Percentiles rank a stretch among this genome's conserved stretches.
phyloP scores from a whole-genome alignment of 2,888 invertebrate genomes.

The Nomada flava region DNA sequence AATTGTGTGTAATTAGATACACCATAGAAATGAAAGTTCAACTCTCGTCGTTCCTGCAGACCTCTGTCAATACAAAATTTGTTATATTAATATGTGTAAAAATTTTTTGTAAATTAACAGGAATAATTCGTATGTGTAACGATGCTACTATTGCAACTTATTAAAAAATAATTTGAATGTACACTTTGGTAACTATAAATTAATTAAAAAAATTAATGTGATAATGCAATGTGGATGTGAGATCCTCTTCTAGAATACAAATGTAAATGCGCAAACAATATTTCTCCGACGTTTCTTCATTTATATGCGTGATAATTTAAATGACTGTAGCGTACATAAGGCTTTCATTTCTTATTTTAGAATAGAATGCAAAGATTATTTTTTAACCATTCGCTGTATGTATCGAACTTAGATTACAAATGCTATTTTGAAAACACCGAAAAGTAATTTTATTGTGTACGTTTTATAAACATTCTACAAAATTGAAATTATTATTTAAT shows the following conservation, averaged over 20 bases:
- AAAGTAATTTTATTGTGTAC: slow-evolving; percentile 23
- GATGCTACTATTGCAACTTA: slow-evolving; percentile 60
- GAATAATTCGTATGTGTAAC: slow-evolving; percentile 60
- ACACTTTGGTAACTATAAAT: slow-evolving; percentile 68
- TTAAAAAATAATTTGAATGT: slow-evolving; percentile 63
- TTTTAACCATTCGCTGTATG: slow-evolving; percentile 45
- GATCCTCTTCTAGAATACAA: slow-evolving; percentile 65
- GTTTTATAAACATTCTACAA: slow-evolving; percentile 46
- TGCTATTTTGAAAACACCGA: slow-evolving; percentile 37
- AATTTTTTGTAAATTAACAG: slow-evolving; percentile 80
- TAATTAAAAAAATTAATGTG: slow-evolving; percentile 57
- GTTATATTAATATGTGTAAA: slow-evolving; percentile 73
- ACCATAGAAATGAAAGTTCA: neutral
- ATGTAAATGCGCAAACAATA: slow-evolving; percentile 43
- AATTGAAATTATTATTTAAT: slow-evolving; percentile 51
- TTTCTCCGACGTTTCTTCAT: slow-evolving; percentile 26
- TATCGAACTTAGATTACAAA: slow-evolving; percentile 37
- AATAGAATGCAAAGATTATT: slow-evolving; percentile 44
- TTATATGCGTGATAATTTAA: slow-evolving; percentile 36
- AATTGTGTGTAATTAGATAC: neutral
- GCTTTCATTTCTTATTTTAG: slow-evolving; percentile 47
- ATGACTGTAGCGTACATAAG: slow-evolving; percentile 25
- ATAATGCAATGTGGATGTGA: slow-evolving; percentile 48
- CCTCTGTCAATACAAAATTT: slow-evolving; percentile 45
- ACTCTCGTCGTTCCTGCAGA: slow-evolving; percentile 60